phyloP scores from a whole-genome alignment of 2,113 vertebrate genomes.

The Forbesichthys papilliferus region DNA sequence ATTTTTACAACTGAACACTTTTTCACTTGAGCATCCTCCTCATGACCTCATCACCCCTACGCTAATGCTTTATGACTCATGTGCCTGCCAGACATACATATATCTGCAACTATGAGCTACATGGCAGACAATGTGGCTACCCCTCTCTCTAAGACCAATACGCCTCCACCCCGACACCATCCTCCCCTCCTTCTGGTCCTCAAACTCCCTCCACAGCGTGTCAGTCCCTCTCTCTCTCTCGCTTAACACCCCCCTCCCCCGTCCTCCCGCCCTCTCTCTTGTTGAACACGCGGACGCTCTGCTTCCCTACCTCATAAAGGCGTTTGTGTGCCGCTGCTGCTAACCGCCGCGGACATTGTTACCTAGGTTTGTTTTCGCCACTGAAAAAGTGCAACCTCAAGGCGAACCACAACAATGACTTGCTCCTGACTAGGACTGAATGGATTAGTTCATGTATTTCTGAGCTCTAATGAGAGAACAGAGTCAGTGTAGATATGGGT shows the following conservation, averaged over 20 bases:
- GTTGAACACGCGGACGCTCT: slow-evolving; percentile 54
- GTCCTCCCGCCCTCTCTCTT: background rate
- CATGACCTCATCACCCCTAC: background rate
- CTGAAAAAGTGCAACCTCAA: slow-evolving; percentile 50
- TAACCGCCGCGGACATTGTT: slow-evolving; percentile 17
- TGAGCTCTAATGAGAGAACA: slow-evolving; percentile 83
- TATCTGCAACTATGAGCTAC: slow-evolving; percentile 10
- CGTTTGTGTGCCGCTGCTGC: slow-evolving; percentile 59
- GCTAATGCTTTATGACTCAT: background rate
- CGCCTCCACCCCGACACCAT: background rate
- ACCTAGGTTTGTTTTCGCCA: slow-evolving; percentile 34
- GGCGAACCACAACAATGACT: slow-evolving; percentile 65
- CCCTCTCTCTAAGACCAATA: slow-evolving; percentile 14
- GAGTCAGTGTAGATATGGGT: slow-evolving; percentile 73
- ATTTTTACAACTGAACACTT: background rate
- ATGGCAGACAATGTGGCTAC: slow-evolving; percentile 25
- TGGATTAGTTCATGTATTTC: slow-evolving; percentile 80
- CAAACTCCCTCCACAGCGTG: background rate
- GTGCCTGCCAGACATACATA: background rate
- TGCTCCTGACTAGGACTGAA: slow-evolving; percentile 71
- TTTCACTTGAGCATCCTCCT: background rate
- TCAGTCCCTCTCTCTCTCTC: slow-evolving; percentile 29
- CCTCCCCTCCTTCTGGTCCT: slow-evolving; percentile 20
- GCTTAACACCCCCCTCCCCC: background rate
- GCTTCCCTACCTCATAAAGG: slow-evolving; percentile 55